These are phyloP conservation scores for Diplodus puntazzo DNA, from an alignment of 2,797 vertebrate species.

Conservation along the genomic window DNA sequence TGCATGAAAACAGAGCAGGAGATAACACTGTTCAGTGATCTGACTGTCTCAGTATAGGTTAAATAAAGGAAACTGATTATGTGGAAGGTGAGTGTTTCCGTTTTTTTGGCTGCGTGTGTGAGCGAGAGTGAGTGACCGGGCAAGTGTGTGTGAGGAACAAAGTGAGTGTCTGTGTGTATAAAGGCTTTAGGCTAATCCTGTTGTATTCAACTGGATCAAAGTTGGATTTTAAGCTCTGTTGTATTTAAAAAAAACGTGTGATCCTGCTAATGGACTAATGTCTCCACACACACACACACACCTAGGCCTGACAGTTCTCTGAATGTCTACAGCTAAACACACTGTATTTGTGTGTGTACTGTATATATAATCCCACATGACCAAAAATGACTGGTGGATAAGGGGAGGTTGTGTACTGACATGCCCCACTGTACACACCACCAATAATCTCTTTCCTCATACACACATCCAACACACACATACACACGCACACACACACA, in stretches of 20 bases:
- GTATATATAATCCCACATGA: constrained; percentile 18
- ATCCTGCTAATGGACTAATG: constrained; percentile 58
- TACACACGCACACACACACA: constrained; percentile 27
- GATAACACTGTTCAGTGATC: background rate
- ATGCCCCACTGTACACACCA: constrained; percentile 51
- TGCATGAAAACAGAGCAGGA: background rate
- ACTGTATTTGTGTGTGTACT: background rate
- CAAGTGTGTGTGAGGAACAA: constrained; percentile 47
- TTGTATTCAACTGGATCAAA: constrained; percentile 74
- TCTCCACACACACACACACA: constrained; percentile 15
- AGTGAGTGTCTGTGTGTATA: constrained; percentile 62
- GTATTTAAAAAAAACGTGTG: constrained; percentile 22
- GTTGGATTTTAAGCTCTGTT: constrained; percentile 67
- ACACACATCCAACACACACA: constrained; percentile 21
- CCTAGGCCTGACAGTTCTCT: background rate
- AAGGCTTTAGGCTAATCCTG: constrained; percentile 73
- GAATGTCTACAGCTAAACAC: background rate
- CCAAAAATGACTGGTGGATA: constrained; percentile 29
- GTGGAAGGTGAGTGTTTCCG: constrained; percentile 43
- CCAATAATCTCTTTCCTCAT: constrained; percentile 48
- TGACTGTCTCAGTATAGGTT: constrained; percentile 35
- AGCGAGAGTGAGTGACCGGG: background rate
- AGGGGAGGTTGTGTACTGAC: constrained; percentile 42
- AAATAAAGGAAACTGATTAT: constrained; percentile 60
- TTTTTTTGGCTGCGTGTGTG: constrained; percentile 13